Base-by-base conservation (phyloP, 1,140 invertebrate genomes). In the Camponotus floridanus region DNA sequence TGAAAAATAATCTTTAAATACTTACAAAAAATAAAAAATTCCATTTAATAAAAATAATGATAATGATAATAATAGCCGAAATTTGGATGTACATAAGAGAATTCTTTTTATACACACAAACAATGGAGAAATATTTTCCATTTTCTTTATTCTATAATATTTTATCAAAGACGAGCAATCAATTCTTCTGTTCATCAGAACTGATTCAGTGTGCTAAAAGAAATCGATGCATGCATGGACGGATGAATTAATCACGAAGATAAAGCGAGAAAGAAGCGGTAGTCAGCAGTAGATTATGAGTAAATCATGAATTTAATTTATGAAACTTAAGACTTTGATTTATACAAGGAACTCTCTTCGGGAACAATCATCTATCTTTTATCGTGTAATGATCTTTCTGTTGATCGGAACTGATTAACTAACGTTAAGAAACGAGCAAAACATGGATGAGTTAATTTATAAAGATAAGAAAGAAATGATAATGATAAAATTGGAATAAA, bases 261-360 rank as follows among this genome's bases (percentile, higher is more conserved):
- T 11, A 42, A 42, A 59, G 15, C 31, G 33, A 26, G 11, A 26
- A 26, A 26, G 8, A 9, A 13, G 3, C 18, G 9, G 0, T 59
- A 76, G 26, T 39, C 36, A n/a, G 2, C 8, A 76, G 39, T 2
- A 62, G 36, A 76, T 62, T 74, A 74, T 74, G 13, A 59, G 3
- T 39, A 59, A 15, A 48, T 11, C 45, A 48, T 45, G 42, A 48
- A 13, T 48, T 48, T 48, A 48, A 48, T 48, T 48, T 48, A 48
- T 48, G 11, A 48, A 18, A 51, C 13, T 51, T 51, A 18, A 51
- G 71, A 74, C 71, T 74, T 74, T 74, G 55, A 57, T 5, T 3
- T 51, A 18, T 21, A 6, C 33, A 74, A 3, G 8, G 0, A n/a
- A 26, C 8, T 39, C 13, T 74, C 3, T 61, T 61, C 2, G 7